phyloP scores from a whole-genome alignment of 2,113 vertebrate species.

The Rynchops niger region DNA sequence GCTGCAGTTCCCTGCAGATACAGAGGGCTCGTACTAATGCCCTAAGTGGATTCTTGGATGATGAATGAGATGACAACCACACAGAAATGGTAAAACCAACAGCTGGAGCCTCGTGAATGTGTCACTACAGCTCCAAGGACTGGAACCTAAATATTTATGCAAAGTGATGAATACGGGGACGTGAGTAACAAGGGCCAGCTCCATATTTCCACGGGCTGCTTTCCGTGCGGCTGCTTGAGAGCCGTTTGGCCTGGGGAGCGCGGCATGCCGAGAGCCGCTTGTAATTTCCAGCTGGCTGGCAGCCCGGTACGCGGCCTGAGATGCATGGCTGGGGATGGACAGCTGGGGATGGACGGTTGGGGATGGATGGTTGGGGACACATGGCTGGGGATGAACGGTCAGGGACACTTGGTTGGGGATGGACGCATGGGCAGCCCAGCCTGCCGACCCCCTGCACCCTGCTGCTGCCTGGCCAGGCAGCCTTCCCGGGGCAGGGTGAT shows the following conservation, averaged over 20 bases:
- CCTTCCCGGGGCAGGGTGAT: background rate
- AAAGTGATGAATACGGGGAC: background rate
- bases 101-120: background rate
- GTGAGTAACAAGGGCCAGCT: background rate
- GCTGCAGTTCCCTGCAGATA: background rate
- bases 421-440: background rate
- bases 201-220: background rate
- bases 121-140: background rate
- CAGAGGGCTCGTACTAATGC: background rate
- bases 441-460: background rate
- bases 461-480: background rate
- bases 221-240: background rate
- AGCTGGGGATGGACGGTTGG: background rate
- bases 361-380: background rate
- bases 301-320: background rate
- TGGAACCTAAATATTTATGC: slow-evolving; percentile 60
- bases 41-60: background rate
- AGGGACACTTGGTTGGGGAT: background rate
- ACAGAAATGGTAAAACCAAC: background rate
- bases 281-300: background rate
- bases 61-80: background rate
- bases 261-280: background rate
- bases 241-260: fast-evolving
- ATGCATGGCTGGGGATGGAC: background rate
- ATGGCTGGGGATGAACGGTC: background rate